phyloP scores from a whole-genome alignment of 2,797 vertebrate genomes.

The Pagetopsis macropterus region DNA sequence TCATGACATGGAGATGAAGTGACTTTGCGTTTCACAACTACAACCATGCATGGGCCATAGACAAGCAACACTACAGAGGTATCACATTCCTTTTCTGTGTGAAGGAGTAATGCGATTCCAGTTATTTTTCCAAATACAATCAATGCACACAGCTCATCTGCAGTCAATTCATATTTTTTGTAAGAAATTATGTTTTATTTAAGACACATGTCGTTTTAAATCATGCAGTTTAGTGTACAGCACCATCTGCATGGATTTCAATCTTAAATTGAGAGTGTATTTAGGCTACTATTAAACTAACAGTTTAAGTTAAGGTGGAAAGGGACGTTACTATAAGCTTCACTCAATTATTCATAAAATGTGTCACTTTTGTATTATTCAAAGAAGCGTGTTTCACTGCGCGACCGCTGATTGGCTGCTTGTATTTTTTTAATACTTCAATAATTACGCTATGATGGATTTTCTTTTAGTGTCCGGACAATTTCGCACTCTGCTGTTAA shows the following conservation, averaged over 20 bases:
- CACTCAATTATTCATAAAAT: slow-evolving; percentile 47
- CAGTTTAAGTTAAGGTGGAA: slow-evolving; percentile 5
- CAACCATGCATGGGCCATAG: slow-evolving; percentile 63
- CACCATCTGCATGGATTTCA: slow-evolving; percentile 26
- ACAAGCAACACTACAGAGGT: slow-evolving; percentile 64
- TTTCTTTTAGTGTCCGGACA: neutral
- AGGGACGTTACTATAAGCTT: slow-evolving; percentile 18
- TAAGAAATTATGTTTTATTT: slow-evolving; percentile 15
- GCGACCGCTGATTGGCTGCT: slow-evolving; percentile 73
- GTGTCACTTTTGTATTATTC: slow-evolving; percentile 33
- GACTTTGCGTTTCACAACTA: slow-evolving; percentile 63
- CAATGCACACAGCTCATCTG: slow-evolving; percentile 36
- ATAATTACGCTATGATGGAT: slow-evolving; percentile 24
- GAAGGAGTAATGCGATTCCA: slow-evolving; percentile 65
- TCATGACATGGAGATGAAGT: slow-evolving; percentile 65
- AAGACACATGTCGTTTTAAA: slow-evolving; percentile 16
- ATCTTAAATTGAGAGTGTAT: neutral
- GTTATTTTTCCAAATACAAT: slow-evolving; percentile 55
- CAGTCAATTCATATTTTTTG: slow-evolving; percentile 4
- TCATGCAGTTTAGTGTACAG: slow-evolving; percentile 4
- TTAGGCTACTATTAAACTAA: neutral
- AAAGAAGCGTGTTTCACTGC: slow-evolving; percentile 56
- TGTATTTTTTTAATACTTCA: slow-evolving; percentile 24
- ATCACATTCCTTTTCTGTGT: slow-evolving; percentile 64
- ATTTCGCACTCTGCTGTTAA: slow-evolving; percentile 45